Evolutionary conservation across 2,888 invertebrate genomes (phyloP), one percentile per base, ranked within the genome.

Genomic region (Spisula solida): DNA sequence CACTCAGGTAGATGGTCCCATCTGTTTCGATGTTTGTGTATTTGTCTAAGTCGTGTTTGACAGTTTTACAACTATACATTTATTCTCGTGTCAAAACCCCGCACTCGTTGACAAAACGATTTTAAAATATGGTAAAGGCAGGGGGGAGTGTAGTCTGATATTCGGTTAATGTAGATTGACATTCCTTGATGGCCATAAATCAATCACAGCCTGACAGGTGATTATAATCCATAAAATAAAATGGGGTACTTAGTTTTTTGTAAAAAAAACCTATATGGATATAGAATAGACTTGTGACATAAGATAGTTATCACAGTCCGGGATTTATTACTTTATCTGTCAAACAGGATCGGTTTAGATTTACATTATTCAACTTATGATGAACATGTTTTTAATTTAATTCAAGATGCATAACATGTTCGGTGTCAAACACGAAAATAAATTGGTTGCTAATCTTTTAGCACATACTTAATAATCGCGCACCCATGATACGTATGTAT

Each of bases 181-280:
- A 88, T 88, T 84, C 34, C 41, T 88, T 85, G 81, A 88, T 55
- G 81, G 66, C 81, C 83, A 51, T 88, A 88, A 88, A 88, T 88
- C 88, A 88, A 88, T 88, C 88, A 84, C 47, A 47, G 29, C 34
- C 20, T 84, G 88, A 88, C 88, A 88, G 88, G 84, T 84, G 81
- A 81, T 66, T 80, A 79, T 85, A 75, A 75, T 75, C 75, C 75
- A 34, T 75, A 31, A 34, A 34, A 75, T 75, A 34, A 75, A 75
- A 75, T 34, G 34, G 25, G 29, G 34, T 75, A 75, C 75, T 75
- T 75, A 75, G 16, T 31, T 75, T 18, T 75, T 75, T 34, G 31
- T 34, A 75, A 41, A 41, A 41, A 41, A 41, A 5, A 41, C 8
- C 2, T 18, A 31, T 31, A 31, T 18, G 31, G 34, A 34, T 75